These are phyloP conservation scores for Tyrophagus putrescentiae DNA, from an alignment of 1,140 invertebrate genomes.

Conservation along the genomic window DNA sequence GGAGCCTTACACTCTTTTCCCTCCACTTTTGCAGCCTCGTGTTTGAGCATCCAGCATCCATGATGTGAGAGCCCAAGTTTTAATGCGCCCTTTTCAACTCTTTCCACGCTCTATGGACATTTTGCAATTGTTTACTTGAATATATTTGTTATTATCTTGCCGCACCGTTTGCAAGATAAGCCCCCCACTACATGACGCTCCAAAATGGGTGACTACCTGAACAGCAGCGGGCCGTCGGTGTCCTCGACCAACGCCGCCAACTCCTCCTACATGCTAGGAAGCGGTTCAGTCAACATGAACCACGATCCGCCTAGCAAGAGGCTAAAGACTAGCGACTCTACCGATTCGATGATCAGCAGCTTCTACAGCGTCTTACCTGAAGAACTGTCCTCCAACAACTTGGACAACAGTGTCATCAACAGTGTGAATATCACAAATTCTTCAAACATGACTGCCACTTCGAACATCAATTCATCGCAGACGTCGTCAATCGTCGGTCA, in stretches of 20 bases:
- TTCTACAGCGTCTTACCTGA: constrained; percentile 21
- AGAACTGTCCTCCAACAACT: constrained; percentile 17
- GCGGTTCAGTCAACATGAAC: constrained; percentile 15
- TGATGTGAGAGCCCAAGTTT: no score
- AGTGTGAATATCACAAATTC: constrained; percentile 16
- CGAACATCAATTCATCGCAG: constrained; percentile 13
- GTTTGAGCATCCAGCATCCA: no score
- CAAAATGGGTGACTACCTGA: constrained; percentile 18
- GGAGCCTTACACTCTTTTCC: no score
- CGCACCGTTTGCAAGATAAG: no score
- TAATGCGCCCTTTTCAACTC: no score
- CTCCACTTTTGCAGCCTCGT: no score
- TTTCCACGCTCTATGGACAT: no score
- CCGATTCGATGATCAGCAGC: constrained; percentile 11
- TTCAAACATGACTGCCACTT: constrained; percentile 11
- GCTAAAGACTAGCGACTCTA: constrained; percentile 22
- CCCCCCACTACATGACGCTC: no score
- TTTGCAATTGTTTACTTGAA: no score
- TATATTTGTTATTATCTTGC: no score
- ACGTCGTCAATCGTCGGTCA: constrained; percentile 7
- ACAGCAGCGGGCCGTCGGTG: constrained; percentile 8
- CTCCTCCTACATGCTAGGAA: neutral
- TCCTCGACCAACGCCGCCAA: neutral
- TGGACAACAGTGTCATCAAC: constrained; percentile 8
- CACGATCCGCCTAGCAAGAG: constrained; percentile 21